Evolutionary conservation across 2,888 invertebrate species (phyloP).

Genomic region (Archips crataeganus): DNA sequence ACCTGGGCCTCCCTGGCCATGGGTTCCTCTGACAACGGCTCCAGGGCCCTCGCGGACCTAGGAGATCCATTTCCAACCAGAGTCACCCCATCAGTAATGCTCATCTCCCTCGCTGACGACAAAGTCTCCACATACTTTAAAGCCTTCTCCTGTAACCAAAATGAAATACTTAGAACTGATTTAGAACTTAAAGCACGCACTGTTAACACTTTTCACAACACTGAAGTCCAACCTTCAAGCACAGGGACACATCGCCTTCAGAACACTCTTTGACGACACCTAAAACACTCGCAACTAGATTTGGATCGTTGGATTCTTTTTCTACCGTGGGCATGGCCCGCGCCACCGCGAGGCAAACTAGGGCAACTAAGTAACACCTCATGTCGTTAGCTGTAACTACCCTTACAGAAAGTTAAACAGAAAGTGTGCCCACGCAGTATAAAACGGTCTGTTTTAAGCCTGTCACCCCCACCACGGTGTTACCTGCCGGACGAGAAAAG

Average conservation of each 20-base stretch:
- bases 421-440: slow-evolving; percentile 76
- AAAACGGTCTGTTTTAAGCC: slow-evolving; percentile 79
- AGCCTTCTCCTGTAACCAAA: slow-evolving; percentile 89
- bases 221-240: slow-evolving; percentile 87
- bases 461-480: slow-evolving; percentile 75
- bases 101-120: slow-evolving; percentile 84
- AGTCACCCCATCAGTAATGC: slow-evolving; percentile 86
- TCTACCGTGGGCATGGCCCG: slow-evolving; percentile 80
- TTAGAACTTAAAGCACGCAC: slow-evolving; percentile 54
- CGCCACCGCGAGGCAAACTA: slow-evolving; percentile 81
- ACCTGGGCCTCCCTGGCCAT: slow-evolving; percentile 90
- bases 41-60: slow-evolving; percentile 86
- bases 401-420: slow-evolving; percentile 78
- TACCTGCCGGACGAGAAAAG: slow-evolving; percentile 70
- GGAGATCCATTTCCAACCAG: slow-evolving; percentile 81
- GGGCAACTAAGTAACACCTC: slow-evolving; percentile 77
- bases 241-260: slow-evolving; percentile 88
- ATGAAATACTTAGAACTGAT: slow-evolving; percentile 52
- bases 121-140: slow-evolving; percentile 88
- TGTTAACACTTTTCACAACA: slow-evolving; percentile 42
- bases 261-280: slow-evolving; percentile 90
- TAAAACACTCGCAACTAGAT: slow-evolving; percentile 80
- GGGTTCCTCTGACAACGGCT: slow-evolving; percentile 89
- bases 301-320: slow-evolving; percentile 82
- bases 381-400: slow-evolving; percentile 72